Conservation (phyloP, 1,140 invertebrate genomes). For the Drosophila pruinosa region DNA sequence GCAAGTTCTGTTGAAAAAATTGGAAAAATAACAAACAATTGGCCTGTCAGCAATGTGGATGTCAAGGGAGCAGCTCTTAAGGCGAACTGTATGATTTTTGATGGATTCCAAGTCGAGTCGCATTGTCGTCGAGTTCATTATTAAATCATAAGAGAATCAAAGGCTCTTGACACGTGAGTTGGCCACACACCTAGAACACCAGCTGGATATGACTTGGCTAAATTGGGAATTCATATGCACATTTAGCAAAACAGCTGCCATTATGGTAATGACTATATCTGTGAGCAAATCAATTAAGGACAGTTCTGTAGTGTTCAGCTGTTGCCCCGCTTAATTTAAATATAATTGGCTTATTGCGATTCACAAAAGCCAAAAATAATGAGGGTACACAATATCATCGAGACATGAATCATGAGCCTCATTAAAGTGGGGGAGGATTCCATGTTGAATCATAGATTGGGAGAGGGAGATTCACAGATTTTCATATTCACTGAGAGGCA, state of each 20-base stretch:
- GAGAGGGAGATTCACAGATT: conserved; percentile 32
- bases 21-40: conserved; percentile 62
- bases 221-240: neutral
- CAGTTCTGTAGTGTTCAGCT: conserved; percentile 23
- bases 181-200: conserved; percentile 42
- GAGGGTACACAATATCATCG: conserved; percentile 60
- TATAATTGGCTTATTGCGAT: conserved; percentile 72
- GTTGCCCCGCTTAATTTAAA: conserved; percentile 56
- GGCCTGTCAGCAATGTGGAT: conserved; percentile 64
- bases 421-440: conserved; percentile 14
- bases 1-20: conserved; percentile 54
- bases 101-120: conserved; percentile 30
- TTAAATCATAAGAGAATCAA: conserved; percentile 59
- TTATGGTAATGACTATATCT: conserved; percentile 39
- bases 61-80: conserved; percentile 64
- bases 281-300: conserved; percentile 58
- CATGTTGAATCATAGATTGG: neutral
- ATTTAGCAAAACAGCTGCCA: conserved; percentile 40
- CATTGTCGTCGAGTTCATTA: conserved; percentile 74
- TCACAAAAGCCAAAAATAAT: conserved; percentile 75
- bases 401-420: conserved; percentile 12
- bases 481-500: conserved; percentile 37
- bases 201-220: conserved; percentile 68
- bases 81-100: conserved; percentile 42
- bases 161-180: conserved; percentile 66